Conservation (phyloP, 2,113 vertebrate species). For the Dolichotis patagonum region DNA sequence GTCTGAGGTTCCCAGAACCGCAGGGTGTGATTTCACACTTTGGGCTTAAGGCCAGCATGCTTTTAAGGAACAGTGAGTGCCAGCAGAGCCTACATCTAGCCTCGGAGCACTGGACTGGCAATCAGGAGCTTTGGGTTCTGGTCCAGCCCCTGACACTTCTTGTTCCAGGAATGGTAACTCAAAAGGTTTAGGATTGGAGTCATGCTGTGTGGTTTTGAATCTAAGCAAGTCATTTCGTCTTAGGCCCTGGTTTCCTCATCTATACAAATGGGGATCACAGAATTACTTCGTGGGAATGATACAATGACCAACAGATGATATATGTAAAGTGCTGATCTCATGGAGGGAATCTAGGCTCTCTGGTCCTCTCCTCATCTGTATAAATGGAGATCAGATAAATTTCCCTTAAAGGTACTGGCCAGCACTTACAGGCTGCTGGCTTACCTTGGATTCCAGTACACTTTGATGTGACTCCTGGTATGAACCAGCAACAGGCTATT, state of each 20-base stretch:
- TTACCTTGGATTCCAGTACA: not conserved
- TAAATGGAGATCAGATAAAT: constrained; percentile 30
- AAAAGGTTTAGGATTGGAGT: not conserved
- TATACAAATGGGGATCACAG: not conserved
- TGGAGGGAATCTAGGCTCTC: not conserved
- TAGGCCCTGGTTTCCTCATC: constrained; percentile 10
- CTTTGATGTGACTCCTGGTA: constrained; percentile 25
- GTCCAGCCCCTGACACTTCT: not conserved
- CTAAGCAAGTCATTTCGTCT: not conserved
- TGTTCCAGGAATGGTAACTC: not conserved
- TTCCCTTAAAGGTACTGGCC: not conserved
- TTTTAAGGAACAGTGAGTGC: constrained; percentile 76
- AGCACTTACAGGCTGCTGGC: not conserved
- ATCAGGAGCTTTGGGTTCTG: constrained; percentile 12
- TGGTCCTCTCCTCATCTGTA: not conserved
- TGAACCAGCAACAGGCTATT: constrained; percentile 12
- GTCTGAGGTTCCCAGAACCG: constrained; percentile 72
- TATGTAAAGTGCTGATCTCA: constrained; percentile 40
- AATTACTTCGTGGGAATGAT: not conserved
- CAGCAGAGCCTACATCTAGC: not conserved
- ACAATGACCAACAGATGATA: not conserved
- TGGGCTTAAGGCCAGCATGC: constrained; percentile 56
- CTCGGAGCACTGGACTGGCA: not conserved
- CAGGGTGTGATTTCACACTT: constrained; percentile 76
- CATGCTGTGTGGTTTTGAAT: not conserved